Evolutionary conservation across 2,113 vertebrate genomes (phyloP).

Genomic region (Muscicapa adusta): DNA sequence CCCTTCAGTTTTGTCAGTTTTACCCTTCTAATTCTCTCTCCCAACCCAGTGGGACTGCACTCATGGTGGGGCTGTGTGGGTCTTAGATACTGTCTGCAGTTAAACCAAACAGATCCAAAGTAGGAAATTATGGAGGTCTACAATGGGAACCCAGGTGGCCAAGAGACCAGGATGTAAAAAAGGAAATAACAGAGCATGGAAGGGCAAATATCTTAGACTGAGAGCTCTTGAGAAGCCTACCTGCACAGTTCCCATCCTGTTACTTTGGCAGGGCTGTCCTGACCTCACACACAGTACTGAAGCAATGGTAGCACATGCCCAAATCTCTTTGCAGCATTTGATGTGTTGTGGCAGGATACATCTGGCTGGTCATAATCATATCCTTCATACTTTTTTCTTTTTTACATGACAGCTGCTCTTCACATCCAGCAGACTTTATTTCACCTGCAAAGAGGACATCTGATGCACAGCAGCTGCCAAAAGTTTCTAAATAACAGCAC

Average conservation of each 20-base stretch:
- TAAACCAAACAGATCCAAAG: neutral
- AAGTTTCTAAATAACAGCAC: neutral
- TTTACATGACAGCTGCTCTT: neutral
- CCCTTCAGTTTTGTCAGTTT: neutral
- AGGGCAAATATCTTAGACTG: neutral
- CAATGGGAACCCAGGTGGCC: fast-evolving
- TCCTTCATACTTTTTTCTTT: neutral
- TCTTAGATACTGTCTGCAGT: neutral
- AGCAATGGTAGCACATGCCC: neutral
- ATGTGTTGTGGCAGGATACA: neutral
- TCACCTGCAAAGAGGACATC: neutral
- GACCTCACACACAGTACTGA: neutral
- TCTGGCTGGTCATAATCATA: neutral
- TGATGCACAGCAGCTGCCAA: neutral
- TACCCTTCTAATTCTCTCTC: neutral
- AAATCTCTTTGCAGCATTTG: neutral
- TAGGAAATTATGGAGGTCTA: neutral
- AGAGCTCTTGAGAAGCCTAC: neutral
- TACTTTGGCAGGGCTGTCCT: neutral
- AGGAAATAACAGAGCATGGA: neutral
- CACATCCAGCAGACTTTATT: neutral
- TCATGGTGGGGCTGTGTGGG: too few relatives aligned
- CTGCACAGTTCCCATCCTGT: neutral
- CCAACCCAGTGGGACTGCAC: neutral
- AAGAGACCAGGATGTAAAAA: neutral